Evolutionary conservation across 2,113 vertebrate genomes (phyloP).

Genomic region (Drymodes brunneopygia): DNA sequence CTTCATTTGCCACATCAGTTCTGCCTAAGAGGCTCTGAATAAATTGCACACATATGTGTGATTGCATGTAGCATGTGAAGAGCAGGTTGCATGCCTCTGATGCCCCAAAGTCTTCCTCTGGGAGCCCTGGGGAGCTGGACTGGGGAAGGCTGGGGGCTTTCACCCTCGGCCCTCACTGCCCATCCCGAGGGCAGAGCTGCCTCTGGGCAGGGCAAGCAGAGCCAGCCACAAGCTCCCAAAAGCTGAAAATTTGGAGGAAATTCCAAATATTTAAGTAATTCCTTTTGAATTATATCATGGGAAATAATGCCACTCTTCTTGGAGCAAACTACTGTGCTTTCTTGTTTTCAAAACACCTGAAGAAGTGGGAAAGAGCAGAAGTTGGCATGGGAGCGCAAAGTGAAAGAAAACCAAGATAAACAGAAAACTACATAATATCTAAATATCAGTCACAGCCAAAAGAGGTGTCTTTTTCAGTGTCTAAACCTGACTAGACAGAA

Average conservation of each 20-base stretch:
- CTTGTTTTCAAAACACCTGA: background rate
- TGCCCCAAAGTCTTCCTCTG: background rate
- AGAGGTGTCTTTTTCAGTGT: background rate
- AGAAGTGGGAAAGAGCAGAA: background rate
- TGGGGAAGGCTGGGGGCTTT: too few species aligned
- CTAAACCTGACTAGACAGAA: background rate
- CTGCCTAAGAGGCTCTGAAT: background rate
- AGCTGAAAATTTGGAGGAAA: background rate
- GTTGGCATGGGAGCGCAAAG: background rate
- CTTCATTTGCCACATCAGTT: background rate
- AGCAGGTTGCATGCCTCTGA: background rate
- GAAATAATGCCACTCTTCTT: background rate
- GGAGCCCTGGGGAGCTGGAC: rapidly evolving
- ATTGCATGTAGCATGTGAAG: background rate
- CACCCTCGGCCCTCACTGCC: rapidly evolving
- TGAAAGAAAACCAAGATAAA: background rate
- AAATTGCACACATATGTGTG: background rate
- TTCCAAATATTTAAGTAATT: background rate
- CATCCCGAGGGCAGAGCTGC: background rate
- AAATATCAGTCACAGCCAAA: background rate
- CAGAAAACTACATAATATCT: background rate
- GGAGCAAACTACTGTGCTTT: background rate
- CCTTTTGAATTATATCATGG: background rate
- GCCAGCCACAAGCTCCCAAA: background rate
- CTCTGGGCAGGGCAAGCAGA: background rate